These are phyloP conservation scores for Plestiodon gilberti DNA, from an alignment of 2,113 vertebrate species.

Conservation along the genomic window DNA sequence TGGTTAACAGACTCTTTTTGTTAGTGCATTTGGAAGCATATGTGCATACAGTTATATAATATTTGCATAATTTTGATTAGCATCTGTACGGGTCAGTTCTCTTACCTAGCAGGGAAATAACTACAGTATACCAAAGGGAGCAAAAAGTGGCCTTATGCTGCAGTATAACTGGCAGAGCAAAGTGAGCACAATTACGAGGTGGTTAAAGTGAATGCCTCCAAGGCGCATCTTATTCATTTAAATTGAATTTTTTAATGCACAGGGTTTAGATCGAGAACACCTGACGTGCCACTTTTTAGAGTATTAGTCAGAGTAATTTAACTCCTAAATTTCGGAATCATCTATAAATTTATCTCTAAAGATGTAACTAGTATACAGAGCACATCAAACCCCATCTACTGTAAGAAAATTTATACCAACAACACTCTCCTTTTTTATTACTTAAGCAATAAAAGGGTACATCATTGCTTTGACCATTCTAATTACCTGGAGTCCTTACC, in stretches of 20 bases:
- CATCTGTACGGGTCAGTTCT: neutral
- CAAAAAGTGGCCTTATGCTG: neutral
- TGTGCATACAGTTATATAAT: neutral
- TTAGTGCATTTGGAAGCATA: neutral
- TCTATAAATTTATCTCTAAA: slow-evolving; percentile 12
- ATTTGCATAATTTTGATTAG: slow-evolving; percentile 21
- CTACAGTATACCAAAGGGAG: neutral
- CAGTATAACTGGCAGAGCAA: slow-evolving; percentile 18
- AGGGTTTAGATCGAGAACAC: neutral
- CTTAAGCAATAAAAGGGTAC: slow-evolving; percentile 32
- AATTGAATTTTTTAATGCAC: slow-evolving; percentile 15
- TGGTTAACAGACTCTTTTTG: neutral
- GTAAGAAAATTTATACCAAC: slow-evolving; percentile 26
- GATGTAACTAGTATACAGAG: slow-evolving; percentile 20
- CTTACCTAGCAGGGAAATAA: neutral
- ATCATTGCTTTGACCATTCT: slow-evolving; percentile 16
- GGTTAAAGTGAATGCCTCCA: neutral
- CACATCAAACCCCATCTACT: neutral
- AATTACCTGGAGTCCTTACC: slow-evolving; percentile 35
- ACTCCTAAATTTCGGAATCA: slow-evolving; percentile 22
- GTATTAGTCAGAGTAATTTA: slow-evolving; percentile 3
- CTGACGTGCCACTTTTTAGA: neutral
- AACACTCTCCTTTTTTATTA: slow-evolving; percentile 44
- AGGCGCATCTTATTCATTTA: neutral
- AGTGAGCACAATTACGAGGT: neutral